A percentile compares a stretch with the other conserved stretches of the same genome.
Conservation (phyloP, 2,797 vertebrate species). For the Tokudaia muenninki region DNA sequence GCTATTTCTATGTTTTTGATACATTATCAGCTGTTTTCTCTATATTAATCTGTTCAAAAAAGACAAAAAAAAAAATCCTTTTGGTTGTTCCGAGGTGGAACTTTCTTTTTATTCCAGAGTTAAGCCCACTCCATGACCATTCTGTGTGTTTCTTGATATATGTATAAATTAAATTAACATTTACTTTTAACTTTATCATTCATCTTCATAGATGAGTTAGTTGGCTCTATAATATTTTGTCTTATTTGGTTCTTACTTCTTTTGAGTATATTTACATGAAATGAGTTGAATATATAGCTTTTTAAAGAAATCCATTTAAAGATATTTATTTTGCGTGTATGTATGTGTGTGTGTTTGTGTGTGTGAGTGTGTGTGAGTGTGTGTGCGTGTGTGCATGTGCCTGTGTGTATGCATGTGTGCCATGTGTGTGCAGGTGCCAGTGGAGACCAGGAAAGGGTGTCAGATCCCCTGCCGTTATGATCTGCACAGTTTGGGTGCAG, state of each 20-base stretch:
- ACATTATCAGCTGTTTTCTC: not conserved
- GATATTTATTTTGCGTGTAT: not conserved
- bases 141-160: not conserved
- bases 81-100: not conserved
- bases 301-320: no score
- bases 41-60: conserved; percentile 43
- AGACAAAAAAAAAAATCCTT: conserved; percentile 5
- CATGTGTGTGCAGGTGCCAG: not conserved
- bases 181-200: conserved; percentile 24
- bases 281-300: not conserved
- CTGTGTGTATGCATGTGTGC: not conserved
- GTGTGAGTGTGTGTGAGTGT: no score
- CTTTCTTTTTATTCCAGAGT: conserved; percentile 40
- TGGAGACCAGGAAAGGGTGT: not conserved
- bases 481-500: not conserved
- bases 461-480: not conserved
- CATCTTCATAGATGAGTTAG: conserved; percentile 41
- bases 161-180: conserved; percentile 16
- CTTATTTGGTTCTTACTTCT: conserved; percentile 30
- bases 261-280: conserved; percentile 48
- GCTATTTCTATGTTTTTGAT: conserved; percentile 13
- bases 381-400: not conserved
- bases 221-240: conserved; percentile 8
- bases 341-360: not conserved
- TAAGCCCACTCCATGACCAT: conserved; percentile 7